Percentiles rank a stretch among this genome's conserved stretches.
These are phyloP conservation scores for Watsonalla cultraria DNA, from an alignment of 2,888 invertebrate species.

Conservation along the genomic window DNA sequence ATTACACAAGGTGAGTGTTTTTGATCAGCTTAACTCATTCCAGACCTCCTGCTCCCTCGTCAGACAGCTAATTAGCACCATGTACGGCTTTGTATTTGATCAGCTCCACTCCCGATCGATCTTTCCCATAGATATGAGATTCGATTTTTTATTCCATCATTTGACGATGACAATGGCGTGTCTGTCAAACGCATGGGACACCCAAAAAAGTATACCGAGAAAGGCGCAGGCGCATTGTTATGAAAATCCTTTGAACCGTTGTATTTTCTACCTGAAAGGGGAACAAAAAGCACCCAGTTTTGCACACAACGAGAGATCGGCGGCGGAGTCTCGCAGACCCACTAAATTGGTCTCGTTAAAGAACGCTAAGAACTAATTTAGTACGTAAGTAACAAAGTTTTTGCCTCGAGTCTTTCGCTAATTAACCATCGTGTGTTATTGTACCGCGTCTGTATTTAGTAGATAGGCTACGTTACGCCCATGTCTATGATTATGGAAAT, in stretches of 20 bases:
- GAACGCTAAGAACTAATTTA: constrained; percentile 68
- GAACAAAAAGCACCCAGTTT: constrained; percentile 66
- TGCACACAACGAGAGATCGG: constrained; percentile 62
- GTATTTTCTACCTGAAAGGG: constrained; percentile 69
- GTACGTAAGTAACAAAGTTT: constrained; percentile 57
- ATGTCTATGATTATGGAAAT: constrained; percentile 39
- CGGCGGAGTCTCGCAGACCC: constrained; percentile 51
- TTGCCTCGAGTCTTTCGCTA: constrained; percentile 41
- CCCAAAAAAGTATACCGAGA: constrained; percentile 68
- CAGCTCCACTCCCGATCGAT: constrained; percentile 45
- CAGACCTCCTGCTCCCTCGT: constrained; percentile 20
- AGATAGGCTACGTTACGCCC: constrained; percentile 27
- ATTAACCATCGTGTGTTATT: constrained; percentile 35
- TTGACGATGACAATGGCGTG: constrained; percentile 74
- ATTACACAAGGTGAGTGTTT: constrained; percentile 91
- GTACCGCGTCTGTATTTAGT: constrained; percentile 22
- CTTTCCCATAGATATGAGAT: constrained; percentile 60
- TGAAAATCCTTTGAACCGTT: constrained; percentile 72
- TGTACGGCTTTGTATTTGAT: constrained; percentile 47
- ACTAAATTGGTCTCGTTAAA: constrained; percentile 69
- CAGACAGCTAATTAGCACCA: constrained; percentile 53
- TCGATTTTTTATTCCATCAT: constrained; percentile 67
- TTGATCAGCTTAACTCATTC: constrained; percentile 1
- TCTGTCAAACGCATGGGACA: constrained; percentile 66
- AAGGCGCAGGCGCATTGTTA: constrained; percentile 75